phyloP scores from a whole-genome alignment of 2,113 vertebrate species.

The Chaetodon auriga region DNA sequence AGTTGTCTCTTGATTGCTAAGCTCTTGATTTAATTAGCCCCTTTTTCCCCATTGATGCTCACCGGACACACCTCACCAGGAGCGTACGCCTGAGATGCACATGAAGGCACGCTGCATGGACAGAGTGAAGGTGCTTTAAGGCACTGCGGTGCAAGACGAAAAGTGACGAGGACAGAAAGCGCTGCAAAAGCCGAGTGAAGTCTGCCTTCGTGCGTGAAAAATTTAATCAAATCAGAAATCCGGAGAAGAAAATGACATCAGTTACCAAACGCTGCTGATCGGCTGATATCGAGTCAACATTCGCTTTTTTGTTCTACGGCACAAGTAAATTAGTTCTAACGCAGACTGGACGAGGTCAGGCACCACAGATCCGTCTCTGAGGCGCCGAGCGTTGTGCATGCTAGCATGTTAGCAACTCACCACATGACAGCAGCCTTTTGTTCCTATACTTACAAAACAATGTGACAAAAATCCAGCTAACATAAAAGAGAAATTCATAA shows the following conservation, averaged over 20 bases:
- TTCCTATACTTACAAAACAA: constrained; percentile 14
- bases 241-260: constrained; percentile 47
- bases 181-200: constrained; percentile 6
- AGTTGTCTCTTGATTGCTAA: background rate
- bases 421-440: background rate
- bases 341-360: constrained; percentile 29
- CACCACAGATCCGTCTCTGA: background rate
- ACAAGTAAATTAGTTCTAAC: background rate
- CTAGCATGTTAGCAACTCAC: background rate
- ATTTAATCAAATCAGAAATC: constrained; percentile 28
- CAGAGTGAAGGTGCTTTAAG: constrained; percentile 35
- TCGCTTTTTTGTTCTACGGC: constrained; percentile 16
- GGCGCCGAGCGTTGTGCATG: background rate
- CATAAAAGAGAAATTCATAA: constrained; percentile 19
- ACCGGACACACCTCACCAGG: background rate
- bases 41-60: background rate
- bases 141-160: constrained; percentile 34
- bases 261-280: background rate
- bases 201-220: constrained; percentile 6
- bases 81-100: constrained; percentile 48
- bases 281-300: constrained; percentile 6
- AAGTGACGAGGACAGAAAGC: constrained; percentile 19
- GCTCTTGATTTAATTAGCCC: background rate
- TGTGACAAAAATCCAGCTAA: background rate
- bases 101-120: background rate